Evolutionary conservation across 2,888 invertebrate genomes (phyloP).

Genomic region (Acleris emargana): DNA sequence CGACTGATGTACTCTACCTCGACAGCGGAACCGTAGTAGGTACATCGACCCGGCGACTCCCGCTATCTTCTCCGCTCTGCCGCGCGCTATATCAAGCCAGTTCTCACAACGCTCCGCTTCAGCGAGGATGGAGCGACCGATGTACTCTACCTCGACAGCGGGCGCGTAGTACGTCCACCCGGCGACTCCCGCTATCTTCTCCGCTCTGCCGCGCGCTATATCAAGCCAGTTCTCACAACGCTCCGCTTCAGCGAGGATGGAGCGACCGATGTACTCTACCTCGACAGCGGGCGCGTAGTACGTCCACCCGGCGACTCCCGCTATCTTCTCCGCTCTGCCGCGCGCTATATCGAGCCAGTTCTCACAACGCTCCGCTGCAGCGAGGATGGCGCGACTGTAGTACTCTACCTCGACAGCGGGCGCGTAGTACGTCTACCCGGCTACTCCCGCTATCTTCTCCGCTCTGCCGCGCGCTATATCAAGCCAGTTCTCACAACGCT

Average conservation of each 20-base stretch:
- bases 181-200: conserved; percentile 61
- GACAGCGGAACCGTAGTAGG: too few relatives aligned
- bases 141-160: conserved; percentile 60
- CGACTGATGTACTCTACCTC: too few relatives aligned
- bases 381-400: background rate
- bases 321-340: conserved; percentile 56
- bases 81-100: conserved; percentile 48
- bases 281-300: too few relatives aligned
- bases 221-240: too few relatives aligned
- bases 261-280: too few relatives aligned
- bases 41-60: too few relatives aligned
- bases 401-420: conserved; percentile 65
- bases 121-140: background rate
- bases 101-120: conserved; percentile 39
- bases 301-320: too few relatives aligned
- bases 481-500: conserved; percentile 43
- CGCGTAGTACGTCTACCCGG: conserved; percentile 55
- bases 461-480: conserved; percentile 50
- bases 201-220: too few relatives aligned
- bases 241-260: too few relatives aligned
- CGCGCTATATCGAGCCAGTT: conserved; percentile 48
- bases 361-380: conserved; percentile 37
- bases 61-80: conserved; percentile 56
- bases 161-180: conserved; percentile 57
- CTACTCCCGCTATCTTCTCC: conserved; percentile 60